Evolutionary conservation across 2,888 invertebrate species (phyloP), one percentile per base, ranked within the genome.

Genomic region (Tromatobia lineatoria): DNA sequence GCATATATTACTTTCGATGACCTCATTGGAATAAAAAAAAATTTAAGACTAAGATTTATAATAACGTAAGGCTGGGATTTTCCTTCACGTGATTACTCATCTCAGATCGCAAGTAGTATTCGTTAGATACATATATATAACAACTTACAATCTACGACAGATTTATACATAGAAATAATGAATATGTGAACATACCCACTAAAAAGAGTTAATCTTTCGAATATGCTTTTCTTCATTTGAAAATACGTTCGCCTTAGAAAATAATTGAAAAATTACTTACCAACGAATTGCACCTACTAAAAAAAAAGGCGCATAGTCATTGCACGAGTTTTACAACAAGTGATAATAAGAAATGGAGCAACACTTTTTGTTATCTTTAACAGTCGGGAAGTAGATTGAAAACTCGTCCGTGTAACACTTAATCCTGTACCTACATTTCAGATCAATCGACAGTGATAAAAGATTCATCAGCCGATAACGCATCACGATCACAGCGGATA

Each of bases 401-500:
- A n/a, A n/a, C n/a, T n/a, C n/a, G n/a, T n/a, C n/a, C n/a, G n/a
- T n/a, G n/a, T n/a, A n/a, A n/a, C n/a, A n/a, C n/a, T n/a, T n/a
- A n/a, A n/a, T n/a, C n/a, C n/a, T n/a, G n/a, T n/a, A n/a, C n/a
- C n/a, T n/a, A n/a, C n/a, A 54, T 70, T 70, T 18, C 13, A 70
- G 54, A 70, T 70, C 23, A 18, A n/a, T 20, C 38, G 20, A 38
- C 2, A 34, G 50, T 52, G 52, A 70, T 70, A 59, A 25, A 59
- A 29, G 59, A 25, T 61, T 34, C 8, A 34, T 3, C 29, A 11
- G 50, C 15, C 8, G 34, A 70, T 70, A 70, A 54, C 20, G 38
- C 61, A 29, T 8, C 59, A 11, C 64, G 29, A 34, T 6, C 18
- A 38, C 61, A 6, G n/a, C 59, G 61, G n/a, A 38, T 34, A 15